phyloP scores from a whole-genome alignment of 1,140 invertebrate species.

The Teleopsis dalmanni region DNA sequence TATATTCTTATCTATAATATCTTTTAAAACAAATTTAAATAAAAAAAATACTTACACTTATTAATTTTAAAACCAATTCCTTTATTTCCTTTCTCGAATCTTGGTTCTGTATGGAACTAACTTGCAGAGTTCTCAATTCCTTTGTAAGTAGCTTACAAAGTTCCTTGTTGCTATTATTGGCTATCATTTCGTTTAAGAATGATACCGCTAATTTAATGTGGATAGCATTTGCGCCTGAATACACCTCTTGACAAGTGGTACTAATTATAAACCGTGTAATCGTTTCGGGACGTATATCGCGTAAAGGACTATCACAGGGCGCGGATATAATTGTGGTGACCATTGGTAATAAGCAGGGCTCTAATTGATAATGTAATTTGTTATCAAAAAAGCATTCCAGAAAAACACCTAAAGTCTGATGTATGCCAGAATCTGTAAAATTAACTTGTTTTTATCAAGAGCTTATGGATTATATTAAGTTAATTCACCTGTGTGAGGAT shows the following conservation, averaged over 20 bases:
- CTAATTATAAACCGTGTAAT: conserved; percentile 51
- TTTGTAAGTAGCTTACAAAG: conserved; percentile 36
- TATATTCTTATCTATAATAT: neutral
- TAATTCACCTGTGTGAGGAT: conserved; percentile 33
- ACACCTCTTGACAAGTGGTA: conserved; percentile 44
- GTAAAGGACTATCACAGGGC: conserved; percentile 59
- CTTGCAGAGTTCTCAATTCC: conserved; percentile 25
- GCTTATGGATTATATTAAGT: too few species aligned
- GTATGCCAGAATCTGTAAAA: conserved; percentile 25
- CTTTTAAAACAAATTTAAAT: neutral
- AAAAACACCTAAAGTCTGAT: conserved; percentile 36
- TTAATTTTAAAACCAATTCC: conserved; percentile 25
- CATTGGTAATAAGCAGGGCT: conserved; percentile 62
- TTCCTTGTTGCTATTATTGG: conserved; percentile 37
- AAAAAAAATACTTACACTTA: conserved; percentile 1
- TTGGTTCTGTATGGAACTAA: conserved; percentile 20
- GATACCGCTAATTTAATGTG: conserved; percentile 36
- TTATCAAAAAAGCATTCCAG: conserved; percentile 29
- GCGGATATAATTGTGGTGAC: conserved; percentile 60
- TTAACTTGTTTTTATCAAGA: neutral
- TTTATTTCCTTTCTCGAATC: conserved; percentile 28
- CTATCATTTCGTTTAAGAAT: conserved; percentile 32
- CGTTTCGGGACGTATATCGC: conserved; percentile 57
- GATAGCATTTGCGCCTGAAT: conserved; percentile 35
- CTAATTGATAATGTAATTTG: conserved; percentile 49